These are phyloP conservation scores for Corbicula japonica DNA, from an alignment of 2,888 invertebrate genomes.

Conservation along the genomic window DNA sequence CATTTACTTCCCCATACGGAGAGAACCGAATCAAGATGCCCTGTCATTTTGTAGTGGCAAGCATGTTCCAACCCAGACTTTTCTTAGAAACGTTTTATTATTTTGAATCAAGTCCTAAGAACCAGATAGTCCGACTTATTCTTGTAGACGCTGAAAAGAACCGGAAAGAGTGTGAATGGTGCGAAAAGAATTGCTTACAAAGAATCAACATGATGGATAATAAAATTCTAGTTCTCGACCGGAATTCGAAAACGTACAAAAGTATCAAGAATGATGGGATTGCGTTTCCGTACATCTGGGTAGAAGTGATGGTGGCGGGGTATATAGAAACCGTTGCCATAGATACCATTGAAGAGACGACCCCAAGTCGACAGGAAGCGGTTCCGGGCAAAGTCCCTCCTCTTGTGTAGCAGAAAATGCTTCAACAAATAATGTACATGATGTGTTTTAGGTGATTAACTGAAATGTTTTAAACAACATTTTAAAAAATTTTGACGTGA, in stretches of 20 bases:
- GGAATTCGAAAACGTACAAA: slow-evolving; percentile 26
- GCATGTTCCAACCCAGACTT: slow-evolving; percentile 51
- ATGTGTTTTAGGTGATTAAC: too few relatives aligned
- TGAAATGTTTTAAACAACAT: too few relatives aligned
- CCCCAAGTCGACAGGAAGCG: slow-evolving; percentile 46
- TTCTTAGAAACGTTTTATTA: slow-evolving; percentile 61
- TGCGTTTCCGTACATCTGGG: slow-evolving; percentile 52
- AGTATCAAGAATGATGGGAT: slow-evolving; percentile 50
- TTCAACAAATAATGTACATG: too few relatives aligned
- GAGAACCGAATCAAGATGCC: slow-evolving; percentile 60
- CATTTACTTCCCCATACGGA: slow-evolving; percentile 52
- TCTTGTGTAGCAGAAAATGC: slow-evolving; percentile 11
- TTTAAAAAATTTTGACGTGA: too few relatives aligned
- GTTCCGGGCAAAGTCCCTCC: slow-evolving; percentile 56
- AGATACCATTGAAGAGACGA: slow-evolving; percentile 50
- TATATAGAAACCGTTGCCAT: slow-evolving; percentile 54
- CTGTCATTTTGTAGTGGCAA: slow-evolving; percentile 49
- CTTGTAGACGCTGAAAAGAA: slow-evolving; percentile 51
- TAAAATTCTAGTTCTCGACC: slow-evolving; percentile 51
- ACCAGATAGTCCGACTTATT: slow-evolving; percentile 57
- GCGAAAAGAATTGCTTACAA: slow-evolving; percentile 40
- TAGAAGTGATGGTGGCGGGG: slow-evolving; percentile 58
- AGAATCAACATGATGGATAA: slow-evolving; percentile 59
- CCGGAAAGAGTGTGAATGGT: slow-evolving; percentile 57
- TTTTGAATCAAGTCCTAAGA: slow-evolving; percentile 50